Percentiles rank a stretch among this genome's conserved stretches.
These are phyloP conservation scores for Aphelenchoides fujianensis DNA, from an alignment of 1,140 invertebrate genomes.

Conservation along the genomic window DNA sequence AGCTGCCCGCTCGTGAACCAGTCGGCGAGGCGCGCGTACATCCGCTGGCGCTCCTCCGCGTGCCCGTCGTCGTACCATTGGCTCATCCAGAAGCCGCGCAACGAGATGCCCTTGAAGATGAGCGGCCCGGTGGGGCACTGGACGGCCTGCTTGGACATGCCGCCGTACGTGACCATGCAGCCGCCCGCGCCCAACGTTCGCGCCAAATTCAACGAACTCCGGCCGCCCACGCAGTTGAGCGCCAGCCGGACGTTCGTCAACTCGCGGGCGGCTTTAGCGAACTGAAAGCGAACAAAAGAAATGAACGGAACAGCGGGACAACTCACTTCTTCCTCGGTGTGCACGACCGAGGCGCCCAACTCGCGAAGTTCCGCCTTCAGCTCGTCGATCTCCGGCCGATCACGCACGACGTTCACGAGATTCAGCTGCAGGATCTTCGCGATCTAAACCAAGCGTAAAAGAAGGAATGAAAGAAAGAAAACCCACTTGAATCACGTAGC, in stretches of 20 bases:
- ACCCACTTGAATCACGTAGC: slow-evolving; percentile 72
- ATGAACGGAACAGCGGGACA: slow-evolving; percentile 55
- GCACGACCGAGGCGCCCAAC: slow-evolving; percentile 80
- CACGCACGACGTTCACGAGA: slow-evolving; percentile 80
- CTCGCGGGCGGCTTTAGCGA: slow-evolving; percentile 30
- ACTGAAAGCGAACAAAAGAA: slow-evolving; percentile 19
- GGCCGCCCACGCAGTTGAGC: slow-evolving; percentile 91
- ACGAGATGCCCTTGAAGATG: slow-evolving; percentile 85
- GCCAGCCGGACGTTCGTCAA: slow-evolving; percentile 73
- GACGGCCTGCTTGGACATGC: slow-evolving; percentile 60
- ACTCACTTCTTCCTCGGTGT: slow-evolving; percentile 72
- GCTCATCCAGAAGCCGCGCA: slow-evolving; percentile 95
- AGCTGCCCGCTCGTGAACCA: slow-evolving; percentile 73
- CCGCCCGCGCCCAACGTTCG: slow-evolving; percentile 38
- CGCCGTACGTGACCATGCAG: slow-evolving; percentile 57
- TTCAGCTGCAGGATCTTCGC: slow-evolving; percentile 67
- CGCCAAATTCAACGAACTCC: slow-evolving; percentile 65
- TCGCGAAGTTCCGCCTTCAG: slow-evolving; percentile 71
- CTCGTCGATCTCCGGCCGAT: slow-evolving; percentile 74
- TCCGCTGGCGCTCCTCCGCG: slow-evolving; percentile 66
- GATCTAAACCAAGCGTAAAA: slow-evolving; percentile 55
- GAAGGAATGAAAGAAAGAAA: too few relatives aligned
- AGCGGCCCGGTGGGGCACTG: slow-evolving; percentile 75
- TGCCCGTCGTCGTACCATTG: slow-evolving; percentile 70
- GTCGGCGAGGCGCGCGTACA: slow-evolving; percentile 74